Evolutionary conservation across 2,797 vertebrate genomes (phyloP), one percentile per base, ranked within the genome.

Genomic region (Coregonus sp.): DNA sequence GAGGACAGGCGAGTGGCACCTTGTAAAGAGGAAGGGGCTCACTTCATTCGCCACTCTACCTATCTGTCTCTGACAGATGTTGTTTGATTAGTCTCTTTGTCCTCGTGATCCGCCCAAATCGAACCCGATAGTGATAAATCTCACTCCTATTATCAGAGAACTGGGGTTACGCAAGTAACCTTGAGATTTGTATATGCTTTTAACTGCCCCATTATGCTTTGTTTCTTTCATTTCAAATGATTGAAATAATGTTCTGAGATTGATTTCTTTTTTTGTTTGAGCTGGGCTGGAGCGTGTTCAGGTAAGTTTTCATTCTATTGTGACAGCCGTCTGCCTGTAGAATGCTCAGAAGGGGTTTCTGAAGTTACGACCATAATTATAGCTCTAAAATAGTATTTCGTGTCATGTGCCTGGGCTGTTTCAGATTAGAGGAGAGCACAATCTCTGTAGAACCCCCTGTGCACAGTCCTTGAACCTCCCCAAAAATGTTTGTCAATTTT

Each of bases 141-240:
- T 37, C 35, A 37, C 35, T 35, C 35, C 35, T 35, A 35, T 35
- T 35, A 35, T 35, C 35, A 35, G 35, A 35, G 35, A 35, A 35
- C 35, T 4, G 4, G 4, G 4, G 35, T 35, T 4, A 4, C 4
- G 4, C 35, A 35, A 35, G 35, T 35, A 35, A 47, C 40, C 40
- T 47, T 47, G 9, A 47, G 40, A 47, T 47, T 47, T 47, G 9
- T 83, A 70, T 68, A 61, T 74, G 72, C 84, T 75, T 74, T 50
- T 31, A 89, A 88, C 86, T 72, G 51, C 70, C 50, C 50, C 61
- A 84, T 80, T 82, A 80, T 87, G 84, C 85, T 82, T 47, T 74
- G 79, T 76, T 83, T 82, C 77, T 76, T 82, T 77, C 65, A 4
- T 86, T 88, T 85, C 71, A 82, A 79, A 86, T 86, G 70, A 81